Evolutionary conservation across 2,888 invertebrate genomes (phyloP).

Genomic region (Tinea pellionella): DNA sequence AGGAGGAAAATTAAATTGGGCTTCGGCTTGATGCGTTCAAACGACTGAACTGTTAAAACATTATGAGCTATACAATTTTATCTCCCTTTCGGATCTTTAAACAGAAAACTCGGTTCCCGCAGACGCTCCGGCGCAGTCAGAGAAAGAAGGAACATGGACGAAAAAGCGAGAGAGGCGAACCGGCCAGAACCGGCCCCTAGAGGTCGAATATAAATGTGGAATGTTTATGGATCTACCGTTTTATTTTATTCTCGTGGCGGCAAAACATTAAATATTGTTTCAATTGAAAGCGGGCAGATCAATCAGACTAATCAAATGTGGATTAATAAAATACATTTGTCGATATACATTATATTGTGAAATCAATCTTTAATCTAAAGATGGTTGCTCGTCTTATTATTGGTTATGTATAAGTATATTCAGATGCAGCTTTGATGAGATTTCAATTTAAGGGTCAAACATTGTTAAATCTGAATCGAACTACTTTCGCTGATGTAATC

Average conservation of each 20-base stretch:
- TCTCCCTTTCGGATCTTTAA: conserved; percentile 55
- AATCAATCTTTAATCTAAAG: neutral
- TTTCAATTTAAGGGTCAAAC: neutral
- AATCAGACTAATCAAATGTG: conserved; percentile 59
- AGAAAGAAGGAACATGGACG: conserved; percentile 34
- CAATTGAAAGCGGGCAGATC: conserved; percentile 65
- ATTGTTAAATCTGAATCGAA: neutral
- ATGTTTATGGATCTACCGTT: conserved; percentile 70
- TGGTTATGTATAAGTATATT: neutral
- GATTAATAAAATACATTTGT: conserved; percentile 37
- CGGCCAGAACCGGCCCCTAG: conserved; percentile 43
- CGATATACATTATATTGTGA: neutral
- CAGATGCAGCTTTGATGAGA: neutral
- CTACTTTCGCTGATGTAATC: neutral
- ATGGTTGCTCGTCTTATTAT: neutral
- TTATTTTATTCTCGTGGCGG: conserved; percentile 63
- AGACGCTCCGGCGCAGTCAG: conserved; percentile 59
- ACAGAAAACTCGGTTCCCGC: conserved; percentile 38
- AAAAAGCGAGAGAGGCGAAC: conserved; percentile 24
- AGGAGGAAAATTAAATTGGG: conserved; percentile 59
- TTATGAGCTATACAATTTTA: conserved; percentile 64
- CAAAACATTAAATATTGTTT: conserved; percentile 67
- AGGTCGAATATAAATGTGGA: conserved; percentile 69
- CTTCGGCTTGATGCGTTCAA: conserved; percentile 38
- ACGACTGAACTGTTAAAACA: conserved; percentile 57